A percentile compares a stretch with the other conserved stretches of the same genome.
Evolutionary conservation across 1,140 invertebrate species (phyloP).

Genomic region (Pectinophora gossypiella): DNA sequence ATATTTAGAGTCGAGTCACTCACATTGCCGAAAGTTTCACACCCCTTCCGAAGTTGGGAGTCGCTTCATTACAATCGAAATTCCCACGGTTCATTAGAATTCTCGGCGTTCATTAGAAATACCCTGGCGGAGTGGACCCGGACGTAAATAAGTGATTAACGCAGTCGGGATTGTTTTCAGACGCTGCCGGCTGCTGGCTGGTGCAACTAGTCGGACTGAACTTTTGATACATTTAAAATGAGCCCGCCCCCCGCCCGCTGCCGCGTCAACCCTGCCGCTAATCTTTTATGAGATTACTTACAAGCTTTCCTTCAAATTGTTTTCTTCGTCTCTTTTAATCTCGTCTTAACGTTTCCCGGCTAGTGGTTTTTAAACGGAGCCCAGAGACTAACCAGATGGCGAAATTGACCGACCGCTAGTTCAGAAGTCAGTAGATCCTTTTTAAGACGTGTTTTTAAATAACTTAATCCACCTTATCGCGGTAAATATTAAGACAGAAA

Average conservation of each 20-base stretch:
- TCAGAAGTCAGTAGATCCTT: too few relatives aligned
- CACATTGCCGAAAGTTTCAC: background rate
- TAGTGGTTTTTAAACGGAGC: background rate
- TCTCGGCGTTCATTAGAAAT: constrained; percentile 65
- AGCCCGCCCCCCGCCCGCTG: constrained; percentile 22
- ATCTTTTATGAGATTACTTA: constrained; percentile 47
- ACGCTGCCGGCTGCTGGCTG: constrained; percentile 26
- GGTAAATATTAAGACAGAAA: too few relatives aligned
- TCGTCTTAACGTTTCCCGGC: background rate
- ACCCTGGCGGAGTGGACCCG: constrained; percentile 52
- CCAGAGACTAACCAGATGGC: background rate
- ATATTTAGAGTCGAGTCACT: background rate
- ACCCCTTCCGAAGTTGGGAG: constrained; percentile 19
- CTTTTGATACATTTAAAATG: constrained; percentile 69
- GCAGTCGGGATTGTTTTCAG: constrained; percentile 71
- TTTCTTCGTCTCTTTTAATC: constrained; percentile 15
- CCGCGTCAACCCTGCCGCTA: constrained; percentile 29
- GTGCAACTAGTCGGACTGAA: constrained; percentile 45
- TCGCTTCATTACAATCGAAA: constrained; percentile 51
- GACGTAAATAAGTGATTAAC: constrained; percentile 73
- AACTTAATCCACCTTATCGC: too few relatives aligned
- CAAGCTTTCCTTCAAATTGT: constrained; percentile 15
- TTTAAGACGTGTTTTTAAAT: too few relatives aligned
- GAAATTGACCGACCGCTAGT: background rate
- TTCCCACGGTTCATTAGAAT: constrained; percentile 70